Evolutionary conservation across 2,888 invertebrate species (phyloP).

Genomic region (Chorisops tibialis): DNA sequence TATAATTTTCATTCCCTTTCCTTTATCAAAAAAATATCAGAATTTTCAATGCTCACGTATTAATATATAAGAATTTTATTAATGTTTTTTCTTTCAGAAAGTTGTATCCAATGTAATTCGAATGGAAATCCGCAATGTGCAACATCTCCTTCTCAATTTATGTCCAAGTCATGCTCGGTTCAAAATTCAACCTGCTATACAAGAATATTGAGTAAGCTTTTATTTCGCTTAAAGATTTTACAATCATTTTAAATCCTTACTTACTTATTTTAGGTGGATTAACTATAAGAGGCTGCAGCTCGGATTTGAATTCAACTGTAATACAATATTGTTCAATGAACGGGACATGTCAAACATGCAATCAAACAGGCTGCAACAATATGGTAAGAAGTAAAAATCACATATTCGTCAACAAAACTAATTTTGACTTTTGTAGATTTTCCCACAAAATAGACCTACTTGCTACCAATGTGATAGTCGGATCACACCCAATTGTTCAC

Average conservation of each 20-base stretch:
- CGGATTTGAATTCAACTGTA: not conserved
- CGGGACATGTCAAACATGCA: not conserved
- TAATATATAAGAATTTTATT: no score
- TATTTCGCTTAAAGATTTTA: no score
- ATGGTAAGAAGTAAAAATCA: not conserved
- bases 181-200: not conserved
- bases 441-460: not conserved
- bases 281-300: not conserved
- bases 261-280: not conserved
- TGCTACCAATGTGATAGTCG: not conserved
- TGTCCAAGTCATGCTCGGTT: not conserved
- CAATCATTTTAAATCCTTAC: not conserved
- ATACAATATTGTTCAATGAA: not conserved
- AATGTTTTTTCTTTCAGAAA: not conserved
- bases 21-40: no score
- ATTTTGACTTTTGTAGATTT: not conserved
- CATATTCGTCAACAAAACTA: not conserved
- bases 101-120: conserved; percentile 4
- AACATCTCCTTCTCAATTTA: not conserved
- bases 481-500: not conserved
- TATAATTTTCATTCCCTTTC: no score
- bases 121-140: not conserved
- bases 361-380: not conserved
- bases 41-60: no score
- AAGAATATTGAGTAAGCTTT: not conserved